Evolutionary conservation across 2,888 invertebrate species (phyloP).

Genomic region (Thereva nobilitata): DNA sequence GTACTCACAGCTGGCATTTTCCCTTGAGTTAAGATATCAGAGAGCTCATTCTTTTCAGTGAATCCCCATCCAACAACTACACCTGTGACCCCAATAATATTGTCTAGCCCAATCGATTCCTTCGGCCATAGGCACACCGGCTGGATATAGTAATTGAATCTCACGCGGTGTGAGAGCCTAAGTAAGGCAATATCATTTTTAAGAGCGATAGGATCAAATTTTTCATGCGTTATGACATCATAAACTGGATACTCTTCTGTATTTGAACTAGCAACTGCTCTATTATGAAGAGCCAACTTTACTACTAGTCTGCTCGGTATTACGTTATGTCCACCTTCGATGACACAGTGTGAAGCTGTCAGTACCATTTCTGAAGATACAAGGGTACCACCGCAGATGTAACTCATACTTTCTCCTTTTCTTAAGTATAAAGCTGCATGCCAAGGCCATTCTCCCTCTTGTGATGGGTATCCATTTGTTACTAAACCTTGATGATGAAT

Average conservation of each 20-base stretch:
- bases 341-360: slow-evolving; percentile 52
- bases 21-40: slow-evolving; percentile 48
- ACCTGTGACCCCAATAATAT: slow-evolving; percentile 39
- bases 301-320: slow-evolving; percentile 49
- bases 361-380: slow-evolving; percentile 52
- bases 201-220: slow-evolving; percentile 23
- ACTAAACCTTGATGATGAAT: slow-evolving; percentile 48
- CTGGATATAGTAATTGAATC: slow-evolving; percentile 53
- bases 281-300: slow-evolving; percentile 54
- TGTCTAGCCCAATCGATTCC: slow-evolving; percentile 38
- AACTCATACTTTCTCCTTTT: slow-evolving; percentile 6
- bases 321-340: slow-evolving; percentile 49
- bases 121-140: slow-evolving; percentile 56
- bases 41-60: slow-evolving; percentile 48
- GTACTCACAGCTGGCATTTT: slow-evolving; percentile 52
- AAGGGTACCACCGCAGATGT: slow-evolving; percentile 57
- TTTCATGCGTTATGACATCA: slow-evolving; percentile 27
- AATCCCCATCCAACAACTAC: slow-evolving; percentile 57
- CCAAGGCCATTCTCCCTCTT: slow-evolving; percentile 60
- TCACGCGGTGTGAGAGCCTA: slow-evolving; percentile 50
- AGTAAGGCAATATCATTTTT: slow-evolving; percentile 54
- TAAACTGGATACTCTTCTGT: slow-evolving; percentile 49
- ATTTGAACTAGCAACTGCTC: slow-evolving; percentile 51
- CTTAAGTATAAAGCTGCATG: slow-evolving; percentile 53
- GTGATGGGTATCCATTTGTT: slow-evolving; percentile 52